phyloP scores from a whole-genome alignment of 2,888 invertebrate species.

The Xestia xanthographa region DNA sequence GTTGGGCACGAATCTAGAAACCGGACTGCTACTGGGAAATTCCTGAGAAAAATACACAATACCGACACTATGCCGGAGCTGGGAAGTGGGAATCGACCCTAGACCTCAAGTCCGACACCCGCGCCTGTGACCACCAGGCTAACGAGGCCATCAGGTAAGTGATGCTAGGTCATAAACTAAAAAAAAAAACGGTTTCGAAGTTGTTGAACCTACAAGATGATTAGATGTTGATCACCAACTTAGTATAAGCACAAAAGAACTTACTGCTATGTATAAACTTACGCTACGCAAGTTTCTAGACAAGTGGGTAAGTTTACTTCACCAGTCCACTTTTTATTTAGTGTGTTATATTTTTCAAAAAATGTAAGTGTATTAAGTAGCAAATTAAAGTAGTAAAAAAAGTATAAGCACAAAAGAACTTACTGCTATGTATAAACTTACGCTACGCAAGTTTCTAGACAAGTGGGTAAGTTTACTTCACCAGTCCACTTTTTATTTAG shows the following conservation, averaged over 20 bases:
- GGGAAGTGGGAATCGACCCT: background rate
- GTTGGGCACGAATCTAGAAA: background rate
- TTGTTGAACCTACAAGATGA: conserved; percentile 7
- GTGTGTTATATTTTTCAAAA: background rate
- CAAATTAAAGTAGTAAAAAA: too few species aligned
- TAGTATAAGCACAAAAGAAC: conserved; percentile 11
- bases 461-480: conserved; percentile 3
- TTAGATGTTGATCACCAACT: conserved; percentile 9
- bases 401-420: conserved; percentile 12
- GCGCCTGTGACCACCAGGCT: background rate
- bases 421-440: conserved; percentile 4
- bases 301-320: conserved; percentile 3
- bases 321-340: background rate
- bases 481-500: background rate
- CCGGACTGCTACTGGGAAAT: background rate
- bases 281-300: background rate
- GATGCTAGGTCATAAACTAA: background rate
- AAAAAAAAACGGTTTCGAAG: background rate
- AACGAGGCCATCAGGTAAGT: background rate
- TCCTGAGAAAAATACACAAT: background rate
- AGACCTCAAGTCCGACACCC: background rate
- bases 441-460: background rate
- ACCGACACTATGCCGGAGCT: background rate
- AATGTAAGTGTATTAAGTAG: background rate
- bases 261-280: conserved; percentile 3